Percentiles rank a stretch among this genome's conserved stretches.
Conservation (phyloP, 2,888 invertebrate species). For the Heliconius ethilla region DNA sequence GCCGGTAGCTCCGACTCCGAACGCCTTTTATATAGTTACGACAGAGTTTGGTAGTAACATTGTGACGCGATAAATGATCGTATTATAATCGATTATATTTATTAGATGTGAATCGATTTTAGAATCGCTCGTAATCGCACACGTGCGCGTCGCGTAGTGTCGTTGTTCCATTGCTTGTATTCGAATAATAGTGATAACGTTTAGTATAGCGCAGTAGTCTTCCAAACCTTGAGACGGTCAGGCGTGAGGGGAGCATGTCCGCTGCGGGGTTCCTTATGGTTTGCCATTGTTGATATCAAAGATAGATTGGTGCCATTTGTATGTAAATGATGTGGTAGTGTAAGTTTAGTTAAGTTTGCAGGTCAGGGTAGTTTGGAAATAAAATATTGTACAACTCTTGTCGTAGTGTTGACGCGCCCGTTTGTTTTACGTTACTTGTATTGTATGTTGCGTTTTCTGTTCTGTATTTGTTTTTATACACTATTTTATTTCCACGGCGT, state of each 20-base stretch:
- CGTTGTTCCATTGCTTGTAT: constrained; percentile 59
- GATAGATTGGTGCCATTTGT: constrained; percentile 83
- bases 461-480: constrained; percentile 64
- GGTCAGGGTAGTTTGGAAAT: constrained; percentile 81
- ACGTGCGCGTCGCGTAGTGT: constrained; percentile 22
- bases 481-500: constrained; percentile 74
- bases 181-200: constrained; percentile 73
- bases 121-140: constrained; percentile 16
- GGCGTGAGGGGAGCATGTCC: constrained; percentile 62
- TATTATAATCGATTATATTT: constrained; percentile 18
- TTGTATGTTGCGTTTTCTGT: constrained; percentile 52
- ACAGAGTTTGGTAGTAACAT: not conserved
- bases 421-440: constrained; percentile 56
- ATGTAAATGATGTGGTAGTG: constrained; percentile 78
- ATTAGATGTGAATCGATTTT: constrained; percentile 26
- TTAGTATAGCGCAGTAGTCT: constrained; percentile 81
- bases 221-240: constrained; percentile 77
- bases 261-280: constrained; percentile 79
- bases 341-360: constrained; percentile 80
- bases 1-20: constrained; percentile 4
- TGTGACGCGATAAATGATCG: constrained; percentile 1
- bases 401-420: constrained; percentile 62
- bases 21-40: constrained; percentile 12
- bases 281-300: constrained; percentile 82
- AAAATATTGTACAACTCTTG: constrained; percentile 72